Evolutionary conservation across 1,140 invertebrate species (phyloP), one percentile per base, ranked within the genome.

Genomic region (Chironomus striatipennis): DNA sequence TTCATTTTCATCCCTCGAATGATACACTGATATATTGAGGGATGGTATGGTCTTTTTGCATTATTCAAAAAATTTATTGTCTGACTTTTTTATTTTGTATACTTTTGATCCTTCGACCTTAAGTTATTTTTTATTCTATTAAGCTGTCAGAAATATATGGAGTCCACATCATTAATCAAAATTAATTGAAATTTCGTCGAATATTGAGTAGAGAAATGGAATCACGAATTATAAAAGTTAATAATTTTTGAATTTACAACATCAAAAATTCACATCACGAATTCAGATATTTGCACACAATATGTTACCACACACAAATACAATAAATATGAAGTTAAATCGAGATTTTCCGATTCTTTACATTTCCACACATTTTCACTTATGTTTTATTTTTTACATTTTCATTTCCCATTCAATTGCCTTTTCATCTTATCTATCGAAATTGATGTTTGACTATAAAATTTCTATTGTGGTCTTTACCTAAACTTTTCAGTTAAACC

Each of bases 101-200:
- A 2, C 9, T 12, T 57, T 57, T 57, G 47, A 70, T 70, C 65
- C 10, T 18, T 70, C 65, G 17, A 18, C 65, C 18, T 67, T 1
- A 21, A 70, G 65, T 70, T 70, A 70, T 70, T 70, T 70, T 57
- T 57, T 57, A 57, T 57, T 57, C 47, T 57, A 70, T 70, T 70
- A 70, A 70, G 18, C 2, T 70, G 65, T 70, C 65, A 70, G 20
- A 70, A 70, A 70, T 18, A 18, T 70, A 7, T 70, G 7, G 9
- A 18, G 47, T n/a, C 24, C 12, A 15, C 8, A 70, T 70, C 65
- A 70, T 70, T 70, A 70, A 70, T 70, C 65, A 70, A 20, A 7
- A 70, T 70, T 70, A 70, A 70, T 20, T 70, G 65, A 20, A 20
- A 20, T 20, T 70, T 70, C 65, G 8, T 21, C 65, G 18, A 70